Conservation (phyloP, 2,888 invertebrate genomes). For the Drosophila longiperda region DNA sequence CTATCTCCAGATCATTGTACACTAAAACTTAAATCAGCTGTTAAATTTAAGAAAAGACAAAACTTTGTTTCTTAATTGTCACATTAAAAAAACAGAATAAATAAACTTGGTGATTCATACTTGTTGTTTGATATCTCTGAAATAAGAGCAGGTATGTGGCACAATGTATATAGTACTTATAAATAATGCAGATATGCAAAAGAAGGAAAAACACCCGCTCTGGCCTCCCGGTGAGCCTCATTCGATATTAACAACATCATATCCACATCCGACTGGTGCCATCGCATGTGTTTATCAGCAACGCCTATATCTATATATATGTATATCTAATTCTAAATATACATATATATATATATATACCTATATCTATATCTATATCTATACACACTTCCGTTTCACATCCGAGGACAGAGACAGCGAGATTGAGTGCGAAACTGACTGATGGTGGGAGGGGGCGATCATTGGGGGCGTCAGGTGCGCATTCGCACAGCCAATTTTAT, state of each 20-base stretch:
- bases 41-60: not conserved
- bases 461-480: slow-evolving; percentile 30
- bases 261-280: not conserved
- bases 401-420: too few relatives aligned
- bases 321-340: not conserved
- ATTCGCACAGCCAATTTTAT: slow-evolving; percentile 54
- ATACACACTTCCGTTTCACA: too few relatives aligned
- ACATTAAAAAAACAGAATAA: not conserved
- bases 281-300: slow-evolving; percentile 18
- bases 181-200: not conserved
- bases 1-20: not conserved
- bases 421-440: too few relatives aligned
- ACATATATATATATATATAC: not conserved
- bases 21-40: not conserved
- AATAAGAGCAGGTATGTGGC: not conserved
- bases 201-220: not conserved
- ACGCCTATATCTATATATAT: not conserved
- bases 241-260: not conserved
- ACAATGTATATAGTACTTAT: not conserved
- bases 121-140: slow-evolving; percentile 5
- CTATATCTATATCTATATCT: slow-evolving; percentile 49
- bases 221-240: slow-evolving; percentile 13
- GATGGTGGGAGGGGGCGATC: not conserved
- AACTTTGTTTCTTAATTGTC: not conserved
- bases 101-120: slow-evolving; percentile 5